These are phyloP conservation scores for Macrotrachela quadricornifera DNA, from an alignment of 1,140 invertebrate genomes.

Conservation along the genomic window DNA sequence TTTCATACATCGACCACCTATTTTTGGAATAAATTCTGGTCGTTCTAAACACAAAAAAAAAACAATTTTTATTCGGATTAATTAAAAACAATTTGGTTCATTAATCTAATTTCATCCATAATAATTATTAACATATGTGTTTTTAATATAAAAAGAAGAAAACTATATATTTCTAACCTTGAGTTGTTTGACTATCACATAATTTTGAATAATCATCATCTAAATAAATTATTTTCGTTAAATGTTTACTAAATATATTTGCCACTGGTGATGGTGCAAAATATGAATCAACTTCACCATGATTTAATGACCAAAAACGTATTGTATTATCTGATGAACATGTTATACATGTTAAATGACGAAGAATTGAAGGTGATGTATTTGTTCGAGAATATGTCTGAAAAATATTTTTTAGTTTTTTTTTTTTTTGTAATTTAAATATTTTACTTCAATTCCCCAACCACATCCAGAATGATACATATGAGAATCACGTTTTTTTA, in stretches of 20 bases:
- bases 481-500: constrained; percentile 76
- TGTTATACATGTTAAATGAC: constrained; percentile 57
- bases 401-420: too few species aligned
- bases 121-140: too few species aligned
- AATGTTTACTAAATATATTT: constrained; percentile 38
- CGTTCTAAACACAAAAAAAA: not conserved
- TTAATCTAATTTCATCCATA: too few species aligned
- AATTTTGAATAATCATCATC: constrained; percentile 61
- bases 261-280: not conserved
- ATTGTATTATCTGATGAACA: constrained; percentile 87
- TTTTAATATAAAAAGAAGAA: too few species aligned
- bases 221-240: constrained; percentile 69
- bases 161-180: too few species aligned
- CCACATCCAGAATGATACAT: constrained; percentile 58
- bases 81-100: not conserved
- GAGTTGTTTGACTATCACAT: constrained; percentile 39
- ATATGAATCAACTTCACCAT: not conserved
- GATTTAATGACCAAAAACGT: constrained; percentile 44
- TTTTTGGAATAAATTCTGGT: constrained; percentile 34
- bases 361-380: not conserved
- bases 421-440: too few species aligned
- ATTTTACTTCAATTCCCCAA: not conserved
- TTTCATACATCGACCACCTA: constrained; percentile 68
- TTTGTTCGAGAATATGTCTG: not conserved
- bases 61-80: not conserved